Percentiles rank a stretch among this genome's conserved stretches.
phyloP scores from a whole-genome alignment of 2,888 invertebrate genomes.

The Ectobius pallidus region DNA sequence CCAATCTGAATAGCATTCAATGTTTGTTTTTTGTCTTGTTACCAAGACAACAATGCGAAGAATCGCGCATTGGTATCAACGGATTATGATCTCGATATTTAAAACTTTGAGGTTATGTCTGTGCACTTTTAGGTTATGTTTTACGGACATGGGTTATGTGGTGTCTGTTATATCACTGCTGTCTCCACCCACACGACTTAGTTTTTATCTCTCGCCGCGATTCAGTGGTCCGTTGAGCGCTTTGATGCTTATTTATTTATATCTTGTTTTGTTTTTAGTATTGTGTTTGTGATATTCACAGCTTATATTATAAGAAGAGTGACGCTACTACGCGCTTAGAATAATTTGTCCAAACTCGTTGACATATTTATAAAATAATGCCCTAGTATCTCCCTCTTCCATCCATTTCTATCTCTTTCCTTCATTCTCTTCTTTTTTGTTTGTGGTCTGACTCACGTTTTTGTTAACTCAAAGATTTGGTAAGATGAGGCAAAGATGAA shows the following conservation, averaged over 20 bases:
- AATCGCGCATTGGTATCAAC: no score
- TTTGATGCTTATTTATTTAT: conserved; percentile 22
- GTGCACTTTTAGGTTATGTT: no score
- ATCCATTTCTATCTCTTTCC: neutral
- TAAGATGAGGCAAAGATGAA: conserved; percentile 18
- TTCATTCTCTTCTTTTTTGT: neutral
- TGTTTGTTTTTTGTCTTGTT: no score
- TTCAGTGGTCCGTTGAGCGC: conserved; percentile 1
- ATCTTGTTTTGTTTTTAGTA: conserved; percentile 4
- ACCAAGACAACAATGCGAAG: no score
- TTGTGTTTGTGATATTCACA: conserved; percentile 29
- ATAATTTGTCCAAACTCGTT: conserved; percentile 33
- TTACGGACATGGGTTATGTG: neutral
- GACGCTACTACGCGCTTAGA: conserved; percentile 23
- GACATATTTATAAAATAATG: conserved; percentile 37
- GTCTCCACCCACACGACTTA: conserved; percentile 14
- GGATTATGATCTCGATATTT: no score
- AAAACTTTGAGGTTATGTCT: no score
- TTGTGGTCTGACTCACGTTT: conserved; percentile 10
- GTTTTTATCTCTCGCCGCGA: conserved; percentile 25
- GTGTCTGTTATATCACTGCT: neutral
- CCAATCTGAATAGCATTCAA: no score
- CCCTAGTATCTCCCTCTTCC: neutral
- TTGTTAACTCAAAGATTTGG: conserved; percentile 13
- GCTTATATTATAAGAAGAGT: conserved; percentile 27